Evolutionary conservation across 1,140 invertebrate genomes (phyloP), one percentile per base, ranked within the genome.

Genomic region (Neotoxoptera formosana): DNA sequence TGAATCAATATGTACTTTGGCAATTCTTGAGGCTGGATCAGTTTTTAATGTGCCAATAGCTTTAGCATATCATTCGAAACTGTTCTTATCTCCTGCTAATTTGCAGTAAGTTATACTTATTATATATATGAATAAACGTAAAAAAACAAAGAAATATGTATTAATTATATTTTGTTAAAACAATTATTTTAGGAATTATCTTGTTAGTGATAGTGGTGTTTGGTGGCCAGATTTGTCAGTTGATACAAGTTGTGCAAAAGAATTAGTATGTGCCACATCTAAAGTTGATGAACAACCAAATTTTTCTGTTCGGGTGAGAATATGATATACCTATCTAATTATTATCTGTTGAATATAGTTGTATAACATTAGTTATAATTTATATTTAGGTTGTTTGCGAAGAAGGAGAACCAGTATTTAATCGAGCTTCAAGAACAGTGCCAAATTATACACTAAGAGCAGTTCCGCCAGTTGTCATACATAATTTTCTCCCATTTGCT

Each of bases 151-250:
- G 11, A n/a, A 76, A 4, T 30, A 6, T 76, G 60, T 76, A 76
- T 34, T 20, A n/a, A 76, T 7, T n/a, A 34, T 14, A 67, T 67
- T 86, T 90, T 45, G 89, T 60, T 41, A 86, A 53, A 48, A 81
- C 17, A 93, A 87, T 67, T 89, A 36, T 83, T 47, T 93, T 93
- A 94, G 94, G 36, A 94, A 90, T 51, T 94, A 94, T 93, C 93
- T 97, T 94, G 96, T 97, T 1, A 97, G 97, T 81, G 96, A 96
- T 20, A 96, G 96, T 94, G 96, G 97, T 21, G 96, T 98, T 23
- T 98, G 97, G 96, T 98, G 98, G 98, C 97, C 96, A 95, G 97
- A 98, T 94, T 95, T 98, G 87, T 96, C 96, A 3, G 96, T 96
- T 11, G 96, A 97, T 94, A 95, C 96, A 90, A 96, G 96, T 76